Percentiles rank a stretch among this genome's conserved stretches.
phyloP scores from a whole-genome alignment of 2,113 vertebrate species.

The Spilogale gracilis region DNA sequence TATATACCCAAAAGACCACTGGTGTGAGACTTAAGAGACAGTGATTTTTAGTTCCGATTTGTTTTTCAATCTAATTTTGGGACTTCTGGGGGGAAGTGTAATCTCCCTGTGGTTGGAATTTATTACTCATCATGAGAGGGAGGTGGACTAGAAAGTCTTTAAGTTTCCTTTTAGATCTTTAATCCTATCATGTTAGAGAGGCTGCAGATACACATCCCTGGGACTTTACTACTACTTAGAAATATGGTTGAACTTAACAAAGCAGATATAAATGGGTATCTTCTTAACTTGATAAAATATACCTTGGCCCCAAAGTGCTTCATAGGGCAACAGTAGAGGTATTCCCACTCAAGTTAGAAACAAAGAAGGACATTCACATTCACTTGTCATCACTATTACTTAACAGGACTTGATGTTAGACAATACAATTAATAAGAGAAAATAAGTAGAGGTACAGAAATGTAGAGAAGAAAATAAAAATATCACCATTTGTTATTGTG shows the following conservation, averaged over 20 bases:
- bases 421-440: conserved; percentile 16
- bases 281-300: conserved; percentile 45
- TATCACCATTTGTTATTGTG: not conserved
- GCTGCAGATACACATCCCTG: not conserved
- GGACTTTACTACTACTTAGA: conserved; percentile 24
- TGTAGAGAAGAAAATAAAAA: conserved; percentile 49
- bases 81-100: not conserved
- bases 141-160: not conserved
- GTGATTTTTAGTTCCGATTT: not conserved
- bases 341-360: not conserved
- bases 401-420: not conserved
- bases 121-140: not conserved
- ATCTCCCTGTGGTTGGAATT: conserved; percentile 12
- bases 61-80: conserved; percentile 19
- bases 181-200: not conserved
- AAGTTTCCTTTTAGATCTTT: conserved; percentile 44
- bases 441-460: not conserved
- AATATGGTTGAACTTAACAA: conserved; percentile 23
- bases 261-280: conserved; percentile 11
- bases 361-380: not conserved
- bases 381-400: not conserved
- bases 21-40: not conserved
- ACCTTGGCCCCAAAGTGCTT: not conserved
- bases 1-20: not conserved
- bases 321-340: not conserved